A percentile compares a stretch with the other conserved stretches of the same genome.
phyloP scores from a whole-genome alignment of 1,140 invertebrate genomes.

The Bradynema listronoti region DNA sequence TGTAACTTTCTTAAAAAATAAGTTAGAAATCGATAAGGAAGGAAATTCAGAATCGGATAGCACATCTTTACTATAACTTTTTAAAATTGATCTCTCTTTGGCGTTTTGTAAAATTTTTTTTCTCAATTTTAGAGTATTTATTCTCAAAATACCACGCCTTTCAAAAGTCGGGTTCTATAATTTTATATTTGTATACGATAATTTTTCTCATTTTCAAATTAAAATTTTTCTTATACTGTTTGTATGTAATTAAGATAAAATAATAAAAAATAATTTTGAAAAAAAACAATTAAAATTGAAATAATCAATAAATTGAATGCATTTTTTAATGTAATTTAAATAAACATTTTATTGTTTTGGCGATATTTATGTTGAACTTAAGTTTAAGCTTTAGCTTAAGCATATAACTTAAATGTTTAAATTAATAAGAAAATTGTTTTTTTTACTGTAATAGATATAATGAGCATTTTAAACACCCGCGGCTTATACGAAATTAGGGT shows the following conservation, averaged over 20 bases:
- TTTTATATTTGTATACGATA: background rate
- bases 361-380: background rate
- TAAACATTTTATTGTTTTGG: background rate
- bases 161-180: no score
- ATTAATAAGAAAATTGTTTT: background rate
- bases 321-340: background rate
- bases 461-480: background rate
- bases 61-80: background rate
- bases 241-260: background rate
- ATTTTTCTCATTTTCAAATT: background rate
- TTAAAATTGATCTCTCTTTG: background rate
- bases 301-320: background rate
- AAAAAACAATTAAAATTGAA: background rate
- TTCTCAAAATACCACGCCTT: no score
- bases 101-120: background rate
- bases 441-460: background rate
- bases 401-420: background rate
- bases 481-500: no score
- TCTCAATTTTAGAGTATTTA: background rate
- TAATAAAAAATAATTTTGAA: constrained; percentile 3
- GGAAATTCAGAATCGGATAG: no score
- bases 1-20: no score
- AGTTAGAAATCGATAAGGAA: no score
- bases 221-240: background rate
- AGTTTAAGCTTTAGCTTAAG: background rate